Conservation (phyloP, 2,888 invertebrate species). For the Julus scanicus region DNA sequence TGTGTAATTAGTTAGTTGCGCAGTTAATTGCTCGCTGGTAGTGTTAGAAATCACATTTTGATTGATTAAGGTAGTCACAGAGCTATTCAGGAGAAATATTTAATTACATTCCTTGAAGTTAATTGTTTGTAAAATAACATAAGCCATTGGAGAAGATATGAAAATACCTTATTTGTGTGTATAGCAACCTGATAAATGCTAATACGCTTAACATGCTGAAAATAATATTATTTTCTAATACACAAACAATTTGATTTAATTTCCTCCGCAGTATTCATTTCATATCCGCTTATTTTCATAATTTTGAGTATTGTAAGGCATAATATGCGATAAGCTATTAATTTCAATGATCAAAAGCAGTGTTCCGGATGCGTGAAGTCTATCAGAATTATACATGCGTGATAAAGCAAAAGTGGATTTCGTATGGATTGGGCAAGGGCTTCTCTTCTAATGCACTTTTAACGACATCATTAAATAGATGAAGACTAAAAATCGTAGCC, state of each 20-base stretch:
- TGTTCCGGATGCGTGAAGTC: slow-evolving; percentile 47
- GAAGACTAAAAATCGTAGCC: slow-evolving; percentile 8
- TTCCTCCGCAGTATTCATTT: background rate
- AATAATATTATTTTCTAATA: too few relatives aligned
- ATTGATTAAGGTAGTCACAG: too few relatives aligned
- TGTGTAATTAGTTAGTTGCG: too few relatives aligned
- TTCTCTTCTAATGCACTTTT: slow-evolving; percentile 35
- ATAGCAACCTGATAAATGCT: too few relatives aligned
- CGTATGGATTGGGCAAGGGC: slow-evolving; percentile 9
- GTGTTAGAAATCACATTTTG: too few relatives aligned
- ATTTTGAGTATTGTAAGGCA: background rate
- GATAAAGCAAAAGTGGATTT: slow-evolving; percentile 42
- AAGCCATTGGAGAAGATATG: too few relatives aligned
- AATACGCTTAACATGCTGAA: too few relatives aligned
- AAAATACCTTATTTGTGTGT: too few relatives aligned
- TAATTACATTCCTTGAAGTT: too few relatives aligned
- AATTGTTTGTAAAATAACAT: too few relatives aligned
- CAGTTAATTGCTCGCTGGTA: too few relatives aligned
- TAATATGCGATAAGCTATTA: slow-evolving; percentile 15
- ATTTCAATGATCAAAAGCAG: slow-evolving; percentile 33
- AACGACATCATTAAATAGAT: slow-evolving; percentile 25
- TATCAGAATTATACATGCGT: slow-evolving; percentile 31
- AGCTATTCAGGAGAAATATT: too few relatives aligned
- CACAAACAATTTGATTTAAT: slow-evolving; percentile 18
- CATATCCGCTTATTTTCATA: slow-evolving; percentile 13